Base-by-base conservation (phyloP, 1,140 invertebrate species). In the Drosophila gunungcola region DNA sequence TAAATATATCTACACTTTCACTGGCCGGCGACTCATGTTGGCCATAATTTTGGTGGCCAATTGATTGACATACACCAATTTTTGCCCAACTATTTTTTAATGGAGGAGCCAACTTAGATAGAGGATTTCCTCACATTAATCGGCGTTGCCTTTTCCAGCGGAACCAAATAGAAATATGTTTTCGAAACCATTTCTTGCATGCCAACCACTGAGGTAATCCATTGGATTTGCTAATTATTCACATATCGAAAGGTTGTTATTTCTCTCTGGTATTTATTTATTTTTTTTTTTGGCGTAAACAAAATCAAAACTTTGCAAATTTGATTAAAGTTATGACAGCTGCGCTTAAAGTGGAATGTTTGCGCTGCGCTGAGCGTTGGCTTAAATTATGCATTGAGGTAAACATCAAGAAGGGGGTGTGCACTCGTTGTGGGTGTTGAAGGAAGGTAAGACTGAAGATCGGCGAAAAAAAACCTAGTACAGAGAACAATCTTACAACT, bases 31-130 rank as follows among this genome's bases (percentile, higher is more conserved):
- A 43, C 48, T 58, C 36, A 29, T 64, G 60, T 36, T 51, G 38
- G 45, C 64, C 64, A 64, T 43, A 51, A 67, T 67, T 63, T 67
- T 67, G 64, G 64, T 51, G 64, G 64, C 58, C 58, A 67, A 67
- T 67, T 67, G 64, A 67, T 67, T 64, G 64, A 36, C 64, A 38
- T 67, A 67, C 27, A 51, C 36, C 64, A 67, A 67, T 67, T 67
- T 65, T 67, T 42, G 60, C 27, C 64, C 58, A 67, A 67, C 58
- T 64, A 65, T 65, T 65, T 65, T 65, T 63, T 67, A 67, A 63
- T 67, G 36, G 45, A 21, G 41, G 39, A 32, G 27, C n/a, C 54
- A 13, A 10, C 43, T 34, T 25, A 9, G 36, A 6, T n/a, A 11
- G 58, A 64, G 64, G 64, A 67, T 67, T 67, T 67, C 64, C 64